These are phyloP conservation scores for Otus sunia DNA, from an alignment of 2,113 vertebrate genomes.

Conservation along the genomic window DNA sequence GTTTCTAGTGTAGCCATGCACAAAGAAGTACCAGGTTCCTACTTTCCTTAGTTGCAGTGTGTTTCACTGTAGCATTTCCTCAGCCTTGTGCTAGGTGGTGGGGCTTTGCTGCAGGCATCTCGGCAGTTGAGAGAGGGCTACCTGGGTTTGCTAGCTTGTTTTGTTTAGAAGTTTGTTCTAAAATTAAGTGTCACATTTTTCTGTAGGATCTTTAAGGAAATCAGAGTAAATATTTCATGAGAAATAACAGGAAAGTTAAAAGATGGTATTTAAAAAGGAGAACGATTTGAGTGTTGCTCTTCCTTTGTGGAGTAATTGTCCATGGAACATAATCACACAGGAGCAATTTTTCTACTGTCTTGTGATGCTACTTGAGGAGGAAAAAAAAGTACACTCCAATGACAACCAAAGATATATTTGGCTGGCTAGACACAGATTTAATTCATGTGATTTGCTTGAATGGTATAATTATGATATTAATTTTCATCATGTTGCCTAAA, in stretches of 20 bases:
- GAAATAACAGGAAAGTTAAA: not conserved
- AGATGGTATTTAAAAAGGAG: not conserved
- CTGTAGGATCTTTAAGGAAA: not conserved
- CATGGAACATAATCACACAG: not conserved
- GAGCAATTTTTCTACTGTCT: not conserved
- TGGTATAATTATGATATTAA: conserved; percentile 49
- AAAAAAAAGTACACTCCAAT: not conserved
- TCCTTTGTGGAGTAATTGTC: not conserved
- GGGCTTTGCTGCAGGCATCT: not conserved
- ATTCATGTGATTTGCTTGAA: conserved; percentile 38
- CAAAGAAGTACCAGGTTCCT: not conserved
- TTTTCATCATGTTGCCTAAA: conserved; percentile 47
- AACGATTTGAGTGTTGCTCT: not conserved
- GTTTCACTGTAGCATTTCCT: not conserved
- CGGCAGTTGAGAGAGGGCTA: not conserved
- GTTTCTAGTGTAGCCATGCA: not conserved
- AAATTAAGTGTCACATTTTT: not conserved
- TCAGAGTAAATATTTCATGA: not conserved
- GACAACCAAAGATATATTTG: conserved; percentile 35
- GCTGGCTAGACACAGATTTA: conserved; percentile 2
- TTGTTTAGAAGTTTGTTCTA: not conserved
- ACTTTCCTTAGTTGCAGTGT: not conserved
- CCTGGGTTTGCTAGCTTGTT: not conserved
- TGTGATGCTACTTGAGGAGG: not conserved
- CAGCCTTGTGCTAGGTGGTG: too few species aligned